A percentile compares a stretch with the other conserved stretches of the same genome.
Evolutionary conservation across 1,140 invertebrate genomes (phyloP).

Genomic region (Ostrea denselamellosa): DNA sequence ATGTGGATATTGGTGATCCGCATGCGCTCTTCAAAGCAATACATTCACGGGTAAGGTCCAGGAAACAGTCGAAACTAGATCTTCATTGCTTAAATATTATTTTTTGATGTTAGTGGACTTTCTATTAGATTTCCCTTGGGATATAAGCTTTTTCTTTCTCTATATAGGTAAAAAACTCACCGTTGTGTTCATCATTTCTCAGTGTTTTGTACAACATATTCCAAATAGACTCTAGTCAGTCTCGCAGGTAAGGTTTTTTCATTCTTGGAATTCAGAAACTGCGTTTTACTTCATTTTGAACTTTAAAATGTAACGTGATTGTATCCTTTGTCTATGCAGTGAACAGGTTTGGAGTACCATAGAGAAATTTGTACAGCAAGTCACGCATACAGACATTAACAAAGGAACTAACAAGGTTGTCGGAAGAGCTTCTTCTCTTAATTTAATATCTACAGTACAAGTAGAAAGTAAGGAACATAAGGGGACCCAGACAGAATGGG

Average conservation of each 20-base stretch:
- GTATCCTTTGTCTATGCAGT: slow-evolving; percentile 55
- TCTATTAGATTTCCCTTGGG: not conserved
- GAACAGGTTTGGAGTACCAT: slow-evolving; percentile 69
- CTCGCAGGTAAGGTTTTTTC: slow-evolving; percentile 63
- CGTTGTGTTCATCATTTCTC: slow-evolving; percentile 95
- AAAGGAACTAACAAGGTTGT: not conserved
- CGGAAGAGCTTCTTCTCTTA: not conserved
- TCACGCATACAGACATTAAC: slow-evolving; percentile 56
- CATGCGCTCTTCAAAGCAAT: slow-evolving; percentile 96
- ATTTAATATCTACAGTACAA: not conserved
- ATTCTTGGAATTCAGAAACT: not conserved
- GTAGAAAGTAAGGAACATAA: slow-evolving; percentile 57
- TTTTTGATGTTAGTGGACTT: too few relatives aligned
- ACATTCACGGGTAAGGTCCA: slow-evolving; percentile 86
- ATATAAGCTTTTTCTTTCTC: slow-evolving; percentile 29
- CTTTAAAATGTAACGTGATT: not conserved
- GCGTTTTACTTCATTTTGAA: not conserved
- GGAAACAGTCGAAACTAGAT: not conserved
- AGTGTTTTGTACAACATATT: slow-evolving; percentile 94
- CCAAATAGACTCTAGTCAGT: slow-evolving; percentile 88
- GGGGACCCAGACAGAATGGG: slow-evolving; percentile 66
- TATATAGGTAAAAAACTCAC: slow-evolving; percentile 91
- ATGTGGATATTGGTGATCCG: slow-evolving; percentile 89
- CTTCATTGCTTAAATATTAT: too few relatives aligned
- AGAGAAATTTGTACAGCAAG: slow-evolving; percentile 67